Evolutionary conservation across 2,888 invertebrate genomes (phyloP).

Genomic region (Phragmatobia fuliginosa): DNA sequence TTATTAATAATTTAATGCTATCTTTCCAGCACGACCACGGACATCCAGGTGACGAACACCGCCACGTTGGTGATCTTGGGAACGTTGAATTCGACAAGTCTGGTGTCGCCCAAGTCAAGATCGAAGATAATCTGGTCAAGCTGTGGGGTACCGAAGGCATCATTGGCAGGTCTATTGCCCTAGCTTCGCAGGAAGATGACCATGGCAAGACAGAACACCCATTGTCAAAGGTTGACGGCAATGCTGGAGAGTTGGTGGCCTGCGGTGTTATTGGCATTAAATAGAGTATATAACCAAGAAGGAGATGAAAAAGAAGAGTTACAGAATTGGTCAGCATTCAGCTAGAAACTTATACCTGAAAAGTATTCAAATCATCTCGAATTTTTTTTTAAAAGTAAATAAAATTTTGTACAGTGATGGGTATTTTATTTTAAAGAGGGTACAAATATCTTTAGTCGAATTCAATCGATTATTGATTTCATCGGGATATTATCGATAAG

Average conservation of each 20-base stretch:
- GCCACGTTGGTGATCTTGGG: slow-evolving; percentile 95
- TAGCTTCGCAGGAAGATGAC: slow-evolving; percentile 92
- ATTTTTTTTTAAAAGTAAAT: not conserved
- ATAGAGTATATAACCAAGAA: slow-evolving; percentile 80
- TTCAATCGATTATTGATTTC: too few species aligned
- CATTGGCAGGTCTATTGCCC: slow-evolving; percentile 91
- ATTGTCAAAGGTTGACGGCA: slow-evolving; percentile 93
- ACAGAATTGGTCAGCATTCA: not conserved
- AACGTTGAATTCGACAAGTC: slow-evolving; percentile 89
- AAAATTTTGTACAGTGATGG: not conserved
- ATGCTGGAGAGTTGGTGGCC: slow-evolving; percentile 92
- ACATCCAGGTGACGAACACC: slow-evolving; percentile 88
- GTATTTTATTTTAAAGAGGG: not conserved
- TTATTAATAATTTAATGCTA: not conserved
- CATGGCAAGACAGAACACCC: slow-evolving; percentile 90
- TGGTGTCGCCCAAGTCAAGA: slow-evolving; percentile 86
- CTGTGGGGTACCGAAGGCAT: slow-evolving; percentile 89
- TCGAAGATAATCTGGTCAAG: slow-evolving; percentile 88
- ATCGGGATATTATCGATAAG: too few species aligned
- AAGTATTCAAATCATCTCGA: not conserved
- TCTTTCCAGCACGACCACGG: slow-evolving; percentile 90
- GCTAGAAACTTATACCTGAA: not conserved
- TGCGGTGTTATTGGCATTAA: slow-evolving; percentile 93
- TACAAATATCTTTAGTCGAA: not conserved
- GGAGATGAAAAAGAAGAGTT: not conserved